Base-by-base conservation (phyloP, 1,140 invertebrate genomes). In the Drosophila sp. region DNA sequence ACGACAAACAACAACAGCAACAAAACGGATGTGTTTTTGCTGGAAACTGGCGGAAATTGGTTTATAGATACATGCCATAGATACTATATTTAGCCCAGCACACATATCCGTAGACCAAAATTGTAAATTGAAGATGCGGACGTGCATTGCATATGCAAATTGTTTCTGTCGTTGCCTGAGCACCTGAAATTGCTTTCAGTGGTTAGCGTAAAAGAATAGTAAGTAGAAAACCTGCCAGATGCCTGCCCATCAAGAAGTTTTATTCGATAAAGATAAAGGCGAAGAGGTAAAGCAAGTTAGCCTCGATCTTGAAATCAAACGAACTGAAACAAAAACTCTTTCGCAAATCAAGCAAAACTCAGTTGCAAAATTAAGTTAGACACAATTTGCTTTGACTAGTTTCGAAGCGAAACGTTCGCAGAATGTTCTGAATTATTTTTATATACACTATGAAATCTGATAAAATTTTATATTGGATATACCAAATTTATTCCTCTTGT, bases 141-240 rank as follows among this genome's bases (percentile, higher is more conserved):
- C 82, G 79, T 87, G 83, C 83, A 87, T 57, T 60, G 83, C 83
- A 85, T 82, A 87, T 82, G 68, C 55, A 82, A 79, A 82, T 78
- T 66, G 62, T 71, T 71, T 72, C 60, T 77, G 38, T 54, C 57
- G 23, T 56, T 41, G 32, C 58, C 56, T 63, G 71, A 79, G 75
- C 79, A 72, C 66, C 79, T 76, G 40, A 70, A 86, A 86, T 81
- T 81, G 82, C 81, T 86, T 80, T 77, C 75, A 73, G 70, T 71
- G 76, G 32, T 32, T 57, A 57, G 30, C n/a, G 30, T 25, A n/a
- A 50, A 50, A 27, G 44, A 50, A 47, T 50, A 50, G 44, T 50
- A 50, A 25, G 23, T 50, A 50, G 44, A 50, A 27, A 3, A 17
- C 23, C 3, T 27, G 44, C 8, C 44, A 50, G 44, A 10, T 50